Percentiles rank a stretch among this genome's conserved stretches.
Evolutionary conservation across 1,140 invertebrate species (phyloP).

Genomic region (Apis florea): DNA sequence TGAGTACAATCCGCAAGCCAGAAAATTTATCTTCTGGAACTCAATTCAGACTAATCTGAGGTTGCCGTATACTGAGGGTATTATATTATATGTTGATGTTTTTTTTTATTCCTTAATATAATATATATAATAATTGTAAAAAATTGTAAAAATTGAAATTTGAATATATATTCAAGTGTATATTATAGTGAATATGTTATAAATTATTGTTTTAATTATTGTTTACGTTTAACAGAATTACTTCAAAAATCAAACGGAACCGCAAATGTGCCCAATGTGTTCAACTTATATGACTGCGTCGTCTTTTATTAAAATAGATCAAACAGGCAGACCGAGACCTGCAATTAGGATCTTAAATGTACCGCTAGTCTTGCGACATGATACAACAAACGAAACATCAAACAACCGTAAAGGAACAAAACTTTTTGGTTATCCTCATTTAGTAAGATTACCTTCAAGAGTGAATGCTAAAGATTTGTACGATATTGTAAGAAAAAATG

Average conservation of each 20-base stretch:
- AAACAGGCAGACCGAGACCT: slow-evolving; percentile 71
- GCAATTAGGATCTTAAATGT: slow-evolving; percentile 81
- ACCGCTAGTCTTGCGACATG: slow-evolving; percentile 81
- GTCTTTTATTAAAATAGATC: slow-evolving; percentile 75
- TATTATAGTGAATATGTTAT: background rate
- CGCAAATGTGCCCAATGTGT: slow-evolving; percentile 73
- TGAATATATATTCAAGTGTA: background rate
- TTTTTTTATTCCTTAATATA: background rate
- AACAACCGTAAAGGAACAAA: slow-evolving; percentile 80
- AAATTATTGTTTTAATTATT: background rate
- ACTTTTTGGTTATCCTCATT: slow-evolving; percentile 83
- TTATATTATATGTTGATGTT: slow-evolving; percentile 8
- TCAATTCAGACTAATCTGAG: slow-evolving; percentile 81
- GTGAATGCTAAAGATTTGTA: slow-evolving; percentile 81
- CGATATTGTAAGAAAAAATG: slow-evolving; percentile 79
- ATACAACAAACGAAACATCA: slow-evolving; percentile 79
- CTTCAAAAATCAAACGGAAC: slow-evolving; percentile 73
- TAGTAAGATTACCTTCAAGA: slow-evolving; percentile 82
- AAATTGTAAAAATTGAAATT: background rate
- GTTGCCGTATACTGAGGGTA: slow-evolving; percentile 76
- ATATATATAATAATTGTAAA: too few species aligned
- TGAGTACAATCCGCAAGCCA: slow-evolving; percentile 79
- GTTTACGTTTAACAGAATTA: slow-evolving; percentile 71
- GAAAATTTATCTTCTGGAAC: slow-evolving; percentile 67
- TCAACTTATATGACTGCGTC: slow-evolving; percentile 62